Evolutionary conservation across 2,797 vertebrate species (phyloP), one percentile per base, ranked within the genome.

Genomic region (Protosalanx chinensis): DNA sequence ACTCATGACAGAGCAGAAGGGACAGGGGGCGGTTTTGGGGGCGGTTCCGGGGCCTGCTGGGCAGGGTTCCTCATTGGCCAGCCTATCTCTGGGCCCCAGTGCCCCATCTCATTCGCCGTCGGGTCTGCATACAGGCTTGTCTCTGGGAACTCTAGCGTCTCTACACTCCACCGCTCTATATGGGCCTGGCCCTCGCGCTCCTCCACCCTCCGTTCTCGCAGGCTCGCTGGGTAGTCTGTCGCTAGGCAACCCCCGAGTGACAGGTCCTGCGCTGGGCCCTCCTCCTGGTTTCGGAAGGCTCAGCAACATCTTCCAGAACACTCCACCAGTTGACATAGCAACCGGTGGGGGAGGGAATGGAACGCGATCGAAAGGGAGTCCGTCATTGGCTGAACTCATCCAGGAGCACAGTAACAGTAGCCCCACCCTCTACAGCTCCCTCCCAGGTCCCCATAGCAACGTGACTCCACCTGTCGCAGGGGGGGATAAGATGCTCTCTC

Each of bases 331-430:
- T 66, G 83, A 82, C 67, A 71, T 77, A 27, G 82, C 61, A 35
- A 79, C 77, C 70, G 81, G 78, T 77, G 64, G 68, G 69, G 85
- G 84, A 82, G 74, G 41, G 77, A 82, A 85, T 53, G 74, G 68
- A 3, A 63, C 72, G 56, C 84, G 87, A 72, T 87, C 90, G 10
- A 88, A 79, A 84, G 93, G 88, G 86, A 90, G 85, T 81, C 91
- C 89, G 1, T 97, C 95, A 5, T 72, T 98, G 81, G 93, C 95
- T 63, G 95, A 95, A 81, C 91, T 98, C 74, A 93, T 96, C 78
- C 93, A 93, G 82, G 92, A 96, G 73, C 93, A 94, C 79, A 92
- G 93, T 75, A 91, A 88, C 82, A 89, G 75, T 67, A 91, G 80
- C 77, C 81, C 89, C 63, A 86, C 70, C 59, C 71, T 85, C 0